Evolutionary conservation across 2,113 vertebrate genomes (phyloP).

Genomic region (Puffinus mauretanicus): DNA sequence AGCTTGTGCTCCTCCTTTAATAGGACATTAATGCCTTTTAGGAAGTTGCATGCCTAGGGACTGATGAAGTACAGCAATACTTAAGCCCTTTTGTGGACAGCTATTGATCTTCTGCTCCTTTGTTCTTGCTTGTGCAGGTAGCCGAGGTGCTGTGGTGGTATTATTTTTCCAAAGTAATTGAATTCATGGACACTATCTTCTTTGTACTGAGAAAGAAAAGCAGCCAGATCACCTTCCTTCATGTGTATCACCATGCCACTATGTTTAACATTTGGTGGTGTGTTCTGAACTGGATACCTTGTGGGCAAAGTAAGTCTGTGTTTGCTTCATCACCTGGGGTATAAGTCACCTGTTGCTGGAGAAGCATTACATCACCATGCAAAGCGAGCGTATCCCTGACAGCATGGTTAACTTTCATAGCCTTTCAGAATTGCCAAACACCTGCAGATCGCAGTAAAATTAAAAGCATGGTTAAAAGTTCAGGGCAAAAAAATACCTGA

Average conservation of each 20-base stretch:
- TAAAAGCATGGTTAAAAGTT: neutral
- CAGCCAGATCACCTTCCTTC: slow-evolving; percentile 87
- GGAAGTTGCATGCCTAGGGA: neutral
- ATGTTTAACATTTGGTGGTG: slow-evolving; percentile 96
- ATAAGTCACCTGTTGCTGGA: neutral
- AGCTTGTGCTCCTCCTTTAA: neutral
- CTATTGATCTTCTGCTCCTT: neutral
- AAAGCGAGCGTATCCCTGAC: neutral
- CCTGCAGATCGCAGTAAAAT: neutral
- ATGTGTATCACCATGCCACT: slow-evolving; percentile 88
- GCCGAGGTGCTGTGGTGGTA: slow-evolving; percentile 91
- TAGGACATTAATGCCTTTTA: neutral
- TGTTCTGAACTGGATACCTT: slow-evolving; percentile 90
- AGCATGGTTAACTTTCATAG: neutral
- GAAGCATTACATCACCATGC: neutral
- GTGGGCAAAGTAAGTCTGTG: slow-evolving; percentile 86
- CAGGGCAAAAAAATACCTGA: neutral
- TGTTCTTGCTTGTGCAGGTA: slow-evolving; percentile 73
- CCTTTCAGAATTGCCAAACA: neutral
- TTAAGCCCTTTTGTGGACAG: neutral
- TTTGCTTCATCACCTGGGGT: neutral
- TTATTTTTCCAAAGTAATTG: slow-evolving; percentile 88
- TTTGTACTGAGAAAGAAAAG: slow-evolving; percentile 88
- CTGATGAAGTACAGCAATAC: neutral
- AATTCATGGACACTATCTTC: slow-evolving; percentile 89